These are phyloP conservation scores for Eupithecia insigniata DNA, from an alignment of 2,888 invertebrate genomes.

Conservation along the genomic window DNA sequence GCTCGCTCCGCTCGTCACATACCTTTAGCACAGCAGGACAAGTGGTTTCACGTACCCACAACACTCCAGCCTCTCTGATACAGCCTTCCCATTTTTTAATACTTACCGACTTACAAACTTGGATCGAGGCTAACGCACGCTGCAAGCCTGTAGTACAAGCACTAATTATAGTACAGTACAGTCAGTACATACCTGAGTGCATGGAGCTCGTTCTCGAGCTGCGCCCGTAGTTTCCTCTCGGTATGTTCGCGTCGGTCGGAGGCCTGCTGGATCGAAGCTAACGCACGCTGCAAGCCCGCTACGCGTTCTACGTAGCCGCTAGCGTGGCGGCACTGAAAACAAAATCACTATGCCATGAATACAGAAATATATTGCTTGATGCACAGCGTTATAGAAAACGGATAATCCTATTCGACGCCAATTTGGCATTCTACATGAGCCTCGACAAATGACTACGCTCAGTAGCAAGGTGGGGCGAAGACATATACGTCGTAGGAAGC, in stretches of 20 bases:
- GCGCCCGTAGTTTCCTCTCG: conserved; percentile 92
- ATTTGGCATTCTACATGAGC: neutral
- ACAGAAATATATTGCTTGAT: neutral
- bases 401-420: neutral
- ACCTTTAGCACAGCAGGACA: no score
- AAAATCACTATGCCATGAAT: neutral
- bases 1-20: no score
- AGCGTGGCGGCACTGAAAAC: conserved; percentile 89
- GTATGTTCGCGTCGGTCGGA: conserved; percentile 94
- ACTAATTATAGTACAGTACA: no score
- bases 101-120: neutral
- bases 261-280: conserved; percentile 91
- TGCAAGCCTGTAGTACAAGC: neutral
- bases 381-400: neutral
- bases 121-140: neutral
- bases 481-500: no score
- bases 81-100: no score
- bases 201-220: conserved; percentile 93
- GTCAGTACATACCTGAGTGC: conserved; percentile 75
- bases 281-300: conserved; percentile 91
- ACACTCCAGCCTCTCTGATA: no score
- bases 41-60: no score
- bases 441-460: no score
- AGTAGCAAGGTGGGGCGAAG: no score
- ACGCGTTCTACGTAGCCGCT: conserved; percentile 93